Base-by-base conservation (phyloP, 2,888 invertebrate species). In the Epirrhoe alternata region DNA sequence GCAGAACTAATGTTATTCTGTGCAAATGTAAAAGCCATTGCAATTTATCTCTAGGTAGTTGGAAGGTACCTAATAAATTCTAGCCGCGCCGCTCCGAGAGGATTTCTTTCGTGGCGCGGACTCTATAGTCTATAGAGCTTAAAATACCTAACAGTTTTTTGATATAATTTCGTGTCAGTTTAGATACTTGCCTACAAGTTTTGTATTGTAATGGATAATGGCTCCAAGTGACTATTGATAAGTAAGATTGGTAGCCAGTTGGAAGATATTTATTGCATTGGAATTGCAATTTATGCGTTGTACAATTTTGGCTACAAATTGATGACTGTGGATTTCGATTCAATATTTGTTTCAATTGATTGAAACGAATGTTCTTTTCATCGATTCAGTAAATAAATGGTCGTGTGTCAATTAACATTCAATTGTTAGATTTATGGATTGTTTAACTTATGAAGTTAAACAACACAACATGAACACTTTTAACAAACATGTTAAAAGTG, bases 391-490 rank as follows among this genome's bases (percentile, higher is more conserved):
- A 71, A 70, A 74, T 69, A 63, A 64, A 72, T 73, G 62, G 59
- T 67, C 61, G 31, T 63, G 58, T 63, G 71, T 74, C 74, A 78
- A 78, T 77, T 76, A 61, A 65, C 61, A 74, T 56, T 68, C 68
- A 71, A 70, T 69, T 74, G 72, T n/a, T 51, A 70, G 51, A 74
- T 74, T 71, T 74, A 72, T 70, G 70, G 17, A 45, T 56, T 47
- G 54, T 57, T 24, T 24, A 24, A 24, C 24, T 24, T 24, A n/a
- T n/a, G n/a, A n/a, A n/a, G n/a, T n/a, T n/a, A n/a, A n/a, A n/a
- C n/a, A n/a, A n/a, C n/a, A n/a, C n/a, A n/a, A n/a, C n/a, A n/a
- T n/a, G n/a, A n/a, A n/a, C n/a, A n/a, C n/a, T n/a, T n/a, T n/a
- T n/a, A n/a, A n/a, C n/a, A n/a, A 24, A 24, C 24, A 3, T 24